These are phyloP conservation scores for Crax fasciolata DNA, from an alignment of 2,797 vertebrate genomes.

Conservation along the genomic window DNA sequence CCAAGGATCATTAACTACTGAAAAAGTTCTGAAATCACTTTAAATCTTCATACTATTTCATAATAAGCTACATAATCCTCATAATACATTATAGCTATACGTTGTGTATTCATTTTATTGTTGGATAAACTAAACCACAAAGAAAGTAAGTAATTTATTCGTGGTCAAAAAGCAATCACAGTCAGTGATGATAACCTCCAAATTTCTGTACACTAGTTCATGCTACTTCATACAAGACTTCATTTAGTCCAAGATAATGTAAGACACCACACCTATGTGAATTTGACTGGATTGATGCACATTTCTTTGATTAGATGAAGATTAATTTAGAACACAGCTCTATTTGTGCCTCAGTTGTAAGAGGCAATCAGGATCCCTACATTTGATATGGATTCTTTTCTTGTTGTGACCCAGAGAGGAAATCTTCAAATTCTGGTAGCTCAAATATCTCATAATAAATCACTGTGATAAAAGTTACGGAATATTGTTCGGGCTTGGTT, in stretches of 20 bases:
- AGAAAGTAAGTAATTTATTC: background rate
- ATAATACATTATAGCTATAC: background rate
- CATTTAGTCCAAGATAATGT: background rate
- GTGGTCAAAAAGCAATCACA: background rate
- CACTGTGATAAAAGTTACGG: background rate
- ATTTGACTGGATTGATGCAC: background rate
- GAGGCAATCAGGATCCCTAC: background rate
- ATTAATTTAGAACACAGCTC: background rate
- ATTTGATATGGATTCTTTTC: background rate
- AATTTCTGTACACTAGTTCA: background rate
- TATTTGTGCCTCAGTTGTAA: background rate
- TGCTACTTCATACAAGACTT: background rate
- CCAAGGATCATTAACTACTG: background rate
- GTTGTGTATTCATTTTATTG: background rate
- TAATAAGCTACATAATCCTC: background rate
- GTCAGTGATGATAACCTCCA: background rate
- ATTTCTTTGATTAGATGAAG: background rate
- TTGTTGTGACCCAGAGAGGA: background rate
- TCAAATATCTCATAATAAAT: background rate
- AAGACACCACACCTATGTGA: background rate
- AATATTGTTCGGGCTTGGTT: background rate
- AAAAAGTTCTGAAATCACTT: background rate
- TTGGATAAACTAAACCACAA: background rate
- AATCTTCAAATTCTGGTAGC: background rate
- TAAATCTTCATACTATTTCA: background rate